A percentile compares a stretch with the other conserved stretches of the same genome.
Conservation (phyloP, 2,888 invertebrate species). For the Agonopterix subpropinquella region DNA sequence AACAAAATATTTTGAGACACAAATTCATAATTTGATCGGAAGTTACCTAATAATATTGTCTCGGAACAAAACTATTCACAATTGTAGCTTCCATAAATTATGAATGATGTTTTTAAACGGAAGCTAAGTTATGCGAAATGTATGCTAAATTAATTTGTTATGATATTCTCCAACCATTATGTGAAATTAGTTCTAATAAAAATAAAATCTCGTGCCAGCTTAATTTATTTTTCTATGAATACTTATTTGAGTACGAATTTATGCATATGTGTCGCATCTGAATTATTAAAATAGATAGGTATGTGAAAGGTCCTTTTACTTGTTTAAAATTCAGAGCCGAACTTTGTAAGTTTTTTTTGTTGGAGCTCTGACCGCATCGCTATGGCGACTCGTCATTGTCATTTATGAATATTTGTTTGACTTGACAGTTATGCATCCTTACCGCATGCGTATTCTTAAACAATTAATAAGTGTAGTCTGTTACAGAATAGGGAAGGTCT, state of each 20-base stretch:
- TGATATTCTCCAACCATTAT: slow-evolving; percentile 13
- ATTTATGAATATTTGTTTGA: slow-evolving; percentile 24
- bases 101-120: slow-evolving; percentile 7
- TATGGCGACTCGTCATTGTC: slow-evolving; percentile 22
- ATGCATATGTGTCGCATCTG: slow-evolving; percentile 11
- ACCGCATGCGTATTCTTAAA: slow-evolving; percentile 26
- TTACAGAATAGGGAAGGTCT: slow-evolving; percentile 41
- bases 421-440: slow-evolving; percentile 26
- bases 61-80: no score
- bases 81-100: slow-evolving; percentile 3
- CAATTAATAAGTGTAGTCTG: slow-evolving; percentile 21
- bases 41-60: no score
- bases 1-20: slow-evolving; percentile 6
- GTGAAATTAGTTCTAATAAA: slow-evolving; percentile 12
- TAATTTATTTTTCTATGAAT: slow-evolving; percentile 21
- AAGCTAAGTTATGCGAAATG: slow-evolving; percentile 17
- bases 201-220: slow-evolving; percentile 26
- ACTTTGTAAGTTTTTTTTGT: slow-evolving; percentile 14
- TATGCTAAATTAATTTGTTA: slow-evolving; percentile 17
- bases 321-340: slow-evolving; percentile 26
- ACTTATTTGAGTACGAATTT: slow-evolving; percentile 6
- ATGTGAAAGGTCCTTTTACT: slow-evolving; percentile 29
- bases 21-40: no score
- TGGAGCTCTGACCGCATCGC: slow-evolving; percentile 13
- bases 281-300: slow-evolving; percentile 15